Percentiles rank a stretch among this genome's conserved stretches.
These are phyloP conservation scores for Mobula hypostoma DNA, from an alignment of 2,113 vertebrate species.

Conservation along the genomic window DNA sequence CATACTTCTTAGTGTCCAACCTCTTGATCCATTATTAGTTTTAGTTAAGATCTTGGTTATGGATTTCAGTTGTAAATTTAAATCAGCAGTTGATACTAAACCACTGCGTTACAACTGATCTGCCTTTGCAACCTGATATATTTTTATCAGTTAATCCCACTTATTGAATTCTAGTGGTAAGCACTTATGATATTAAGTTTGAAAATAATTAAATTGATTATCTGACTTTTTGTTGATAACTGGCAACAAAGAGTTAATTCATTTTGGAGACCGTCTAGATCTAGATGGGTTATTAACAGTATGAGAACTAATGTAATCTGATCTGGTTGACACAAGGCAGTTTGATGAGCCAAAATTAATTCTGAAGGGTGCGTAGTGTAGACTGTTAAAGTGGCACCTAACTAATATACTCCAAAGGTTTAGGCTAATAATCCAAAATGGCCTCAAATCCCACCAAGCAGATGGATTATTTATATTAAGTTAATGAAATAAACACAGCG, in stretches of 20 bases:
- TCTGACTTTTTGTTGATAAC: background rate
- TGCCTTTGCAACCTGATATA: background rate
- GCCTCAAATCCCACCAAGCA: too few relatives aligned
- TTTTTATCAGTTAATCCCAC: background rate
- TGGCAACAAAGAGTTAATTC: background rate
- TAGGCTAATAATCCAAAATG: too few relatives aligned
- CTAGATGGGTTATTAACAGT: background rate
- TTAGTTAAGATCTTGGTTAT: background rate
- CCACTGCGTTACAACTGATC: background rate
- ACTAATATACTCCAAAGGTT: too few relatives aligned
- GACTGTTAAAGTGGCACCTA: too few relatives aligned
- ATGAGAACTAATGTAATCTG: background rate
- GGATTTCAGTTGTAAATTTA: background rate
- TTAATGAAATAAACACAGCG: too few relatives aligned
- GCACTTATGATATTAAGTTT: background rate
- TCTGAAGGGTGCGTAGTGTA: background rate
- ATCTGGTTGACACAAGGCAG: background rate
- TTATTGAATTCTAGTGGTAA: background rate
- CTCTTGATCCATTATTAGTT: background rate
- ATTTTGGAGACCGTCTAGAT: background rate
- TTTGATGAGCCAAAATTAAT: background rate
- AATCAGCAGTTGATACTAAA: background rate
- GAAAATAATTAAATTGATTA: background rate
- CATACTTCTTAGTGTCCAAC: background rate
- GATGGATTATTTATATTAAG: too few relatives aligned